Conservation (phyloP, 2,888 invertebrate genomes). For the Phyllotreta cruciferae region DNA sequence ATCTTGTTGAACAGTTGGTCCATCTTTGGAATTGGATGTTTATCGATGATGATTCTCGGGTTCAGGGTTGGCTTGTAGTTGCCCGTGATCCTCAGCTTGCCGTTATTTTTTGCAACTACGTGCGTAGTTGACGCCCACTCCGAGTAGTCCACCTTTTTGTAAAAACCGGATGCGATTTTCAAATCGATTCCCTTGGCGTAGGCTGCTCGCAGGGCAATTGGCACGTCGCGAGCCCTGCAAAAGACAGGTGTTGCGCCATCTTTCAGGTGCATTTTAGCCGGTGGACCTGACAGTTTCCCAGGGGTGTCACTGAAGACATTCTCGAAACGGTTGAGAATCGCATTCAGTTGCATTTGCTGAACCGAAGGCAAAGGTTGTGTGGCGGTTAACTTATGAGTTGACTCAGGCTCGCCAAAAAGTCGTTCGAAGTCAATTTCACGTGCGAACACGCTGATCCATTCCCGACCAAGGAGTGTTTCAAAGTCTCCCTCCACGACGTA, state of each 20-base stretch:
- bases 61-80: too few relatives aligned
- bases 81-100: too few relatives aligned
- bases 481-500: not conserved
- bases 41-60: not conserved
- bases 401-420: conserved; percentile 5
- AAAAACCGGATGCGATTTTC: conserved; percentile 40
- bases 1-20: not conserved
- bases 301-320: conserved; percentile 37
- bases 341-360: too few relatives aligned
- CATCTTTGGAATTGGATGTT: not conserved
- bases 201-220: too few relatives aligned
- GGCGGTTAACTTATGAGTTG: too few relatives aligned
- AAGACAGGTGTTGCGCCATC: conserved; percentile 37
- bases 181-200: too few relatives aligned
- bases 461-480: not conserved
- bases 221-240: conserved; percentile 16
- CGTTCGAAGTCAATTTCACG: not conserved
- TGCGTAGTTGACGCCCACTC: conserved; percentile 37
- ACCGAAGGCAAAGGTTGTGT: too few relatives aligned
- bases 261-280: conserved; percentile 42
- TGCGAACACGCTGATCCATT: not conserved
- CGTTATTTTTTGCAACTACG: conserved; percentile 36
- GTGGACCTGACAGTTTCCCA: conserved; percentile 40
- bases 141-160: conserved; percentile 21
- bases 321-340: not conserved